Conservation (phyloP, 2,888 invertebrate species). For the Mantis religiosa region DNA sequence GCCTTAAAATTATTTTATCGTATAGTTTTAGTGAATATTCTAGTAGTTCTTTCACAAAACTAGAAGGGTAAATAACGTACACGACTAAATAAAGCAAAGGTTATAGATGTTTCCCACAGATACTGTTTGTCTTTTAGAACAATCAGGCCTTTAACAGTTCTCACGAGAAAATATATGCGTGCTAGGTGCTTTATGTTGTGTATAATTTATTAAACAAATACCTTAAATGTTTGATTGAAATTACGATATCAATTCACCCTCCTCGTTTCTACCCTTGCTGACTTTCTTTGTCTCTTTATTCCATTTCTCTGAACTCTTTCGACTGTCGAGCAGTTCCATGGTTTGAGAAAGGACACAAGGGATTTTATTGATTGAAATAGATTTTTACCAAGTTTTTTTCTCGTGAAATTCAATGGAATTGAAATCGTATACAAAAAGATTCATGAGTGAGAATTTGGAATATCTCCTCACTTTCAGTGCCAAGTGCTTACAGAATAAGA, state of each 20-base stretch:
- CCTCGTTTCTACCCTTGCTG: background rate
- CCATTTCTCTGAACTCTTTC: background rate
- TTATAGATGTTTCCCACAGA: too few species aligned
- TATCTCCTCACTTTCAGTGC: background rate
- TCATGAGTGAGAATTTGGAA: background rate
- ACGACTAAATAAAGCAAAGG: too few species aligned
- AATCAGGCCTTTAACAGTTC: too few species aligned
- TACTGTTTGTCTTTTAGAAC: too few species aligned
- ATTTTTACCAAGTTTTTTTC: background rate
- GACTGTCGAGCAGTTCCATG: background rate
- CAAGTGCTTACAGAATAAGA: background rate
- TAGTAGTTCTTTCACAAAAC: too few species aligned
- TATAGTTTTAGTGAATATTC: too few species aligned
- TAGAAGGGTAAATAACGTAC: too few species aligned
- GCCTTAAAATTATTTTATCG: too few species aligned
- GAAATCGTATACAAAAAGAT: background rate
- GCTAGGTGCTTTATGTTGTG: too few species aligned
- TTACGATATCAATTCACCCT: background rate
- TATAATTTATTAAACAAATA: background rate
- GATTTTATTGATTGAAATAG: background rate
- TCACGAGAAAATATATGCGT: too few species aligned
- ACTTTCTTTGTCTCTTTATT: background rate
- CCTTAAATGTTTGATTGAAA: background rate
- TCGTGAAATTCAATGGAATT: background rate
- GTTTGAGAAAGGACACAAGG: background rate